Percentiles rank a stretch among this genome's conserved stretches.
Conservation (phyloP, 2,113 vertebrate species). For the Monopterus albus region DNA sequence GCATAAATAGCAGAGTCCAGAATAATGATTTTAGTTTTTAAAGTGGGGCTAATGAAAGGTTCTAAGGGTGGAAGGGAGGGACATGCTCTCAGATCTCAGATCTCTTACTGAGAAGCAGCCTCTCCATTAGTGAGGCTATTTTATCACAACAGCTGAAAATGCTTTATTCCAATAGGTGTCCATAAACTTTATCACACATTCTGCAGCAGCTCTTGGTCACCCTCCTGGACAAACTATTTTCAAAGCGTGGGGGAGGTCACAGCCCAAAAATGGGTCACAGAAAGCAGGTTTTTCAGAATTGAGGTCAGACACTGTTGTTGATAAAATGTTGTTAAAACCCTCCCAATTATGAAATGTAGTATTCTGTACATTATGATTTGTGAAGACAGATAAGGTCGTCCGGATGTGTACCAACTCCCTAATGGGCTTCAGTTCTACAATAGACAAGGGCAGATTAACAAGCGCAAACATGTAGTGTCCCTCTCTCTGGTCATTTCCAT, state of each 20-base stretch:
- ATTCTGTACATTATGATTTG: conserved; percentile 5
- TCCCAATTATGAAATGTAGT: conserved; percentile 25
- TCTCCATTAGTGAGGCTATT: no score
- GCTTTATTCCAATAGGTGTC: no score
- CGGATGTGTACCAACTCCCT: conserved; percentile 75
- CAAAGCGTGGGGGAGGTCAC: background rate
- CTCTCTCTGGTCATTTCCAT: conserved; percentile 34
- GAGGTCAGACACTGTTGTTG: conserved; percentile 18
- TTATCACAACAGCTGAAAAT: no score
- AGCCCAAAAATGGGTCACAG: conserved; percentile 24
- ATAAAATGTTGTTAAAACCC: conserved; percentile 12
- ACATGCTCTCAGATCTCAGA: no score
- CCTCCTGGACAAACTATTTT: background rate
- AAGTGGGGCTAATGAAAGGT: no score
- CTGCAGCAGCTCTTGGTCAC: no score
- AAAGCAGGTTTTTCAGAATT: conserved; percentile 8
- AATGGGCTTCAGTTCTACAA: conserved; percentile 53
- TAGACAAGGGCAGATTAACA: conserved; percentile 8
- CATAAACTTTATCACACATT: no score
- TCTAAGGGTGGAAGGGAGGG: no score
- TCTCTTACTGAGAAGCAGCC: no score
- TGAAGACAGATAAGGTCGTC: conserved; percentile 35
- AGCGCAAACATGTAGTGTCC: conserved; percentile 6
- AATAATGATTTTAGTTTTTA: no score
- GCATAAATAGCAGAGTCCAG: no score